Base-by-base conservation (phyloP, 1,140 invertebrate species). In the Drosophila suzukii region DNA sequence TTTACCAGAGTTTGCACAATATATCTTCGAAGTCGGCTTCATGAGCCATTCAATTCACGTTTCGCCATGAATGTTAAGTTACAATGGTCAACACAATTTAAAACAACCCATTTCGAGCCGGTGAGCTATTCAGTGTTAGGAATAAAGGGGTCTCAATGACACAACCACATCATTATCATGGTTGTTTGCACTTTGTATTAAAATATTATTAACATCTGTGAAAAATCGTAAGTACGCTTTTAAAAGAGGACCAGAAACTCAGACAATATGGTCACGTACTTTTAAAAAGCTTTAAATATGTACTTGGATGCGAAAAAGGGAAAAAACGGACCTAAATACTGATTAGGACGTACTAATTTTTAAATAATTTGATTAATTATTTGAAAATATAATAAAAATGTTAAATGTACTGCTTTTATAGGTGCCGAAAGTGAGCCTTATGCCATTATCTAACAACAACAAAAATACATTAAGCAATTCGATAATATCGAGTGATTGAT, bases 71-170 rank as follows among this genome's bases (percentile, higher is more conserved):
- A 68, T 68, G 65, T 66, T 65, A 34, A 61, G 62, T 68, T 68
- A 66, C 60, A 68, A 53, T 68, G 36, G 65, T 68, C 59, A 65
- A 65, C 36, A 51, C 65, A 61, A 68, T 66, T 68, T 66, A 53
- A 68, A 66, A 44, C 60, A 65, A 27, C 56, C 56, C 55, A 46
- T 65, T 63, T 63, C 6, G 36, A 27, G 58, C 13, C 10, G 63
- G 20, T 2, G n/a, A 34, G 55, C 55, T 15, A 65, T 65, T 66
- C 47, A 68, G 60, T 44, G 60, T 66, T 66, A 66, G 65, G 60
- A 66, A 44, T 39, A 68, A 66, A 67, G 61, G 47, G 61, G 38
- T 20, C 32, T 66, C 61, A 68, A 68, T 66, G 65, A 44, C 47
- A 68, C 27, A 30, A 46, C 61, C 61, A 68, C 46, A 60, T 63